Evolutionary conservation across 2,113 vertebrate genomes (phyloP).

Genomic region (Oreochromis aureus): DNA sequence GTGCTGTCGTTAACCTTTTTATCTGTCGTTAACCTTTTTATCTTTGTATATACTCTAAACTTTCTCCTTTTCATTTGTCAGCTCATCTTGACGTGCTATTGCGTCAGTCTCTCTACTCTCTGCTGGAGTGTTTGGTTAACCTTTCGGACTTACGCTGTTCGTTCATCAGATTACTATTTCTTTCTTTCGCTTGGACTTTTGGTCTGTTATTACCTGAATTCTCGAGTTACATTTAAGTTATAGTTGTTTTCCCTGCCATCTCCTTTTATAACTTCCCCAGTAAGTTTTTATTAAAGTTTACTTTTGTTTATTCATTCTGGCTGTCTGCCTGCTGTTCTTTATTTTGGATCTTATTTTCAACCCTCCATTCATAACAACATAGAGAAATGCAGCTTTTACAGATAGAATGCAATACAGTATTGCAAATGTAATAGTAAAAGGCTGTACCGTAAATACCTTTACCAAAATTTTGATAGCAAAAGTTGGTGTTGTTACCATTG

Average conservation of each 20-base stretch:
- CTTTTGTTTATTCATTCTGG: neutral
- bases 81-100: neutral
- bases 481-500: neutral
- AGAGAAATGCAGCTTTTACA: neutral
- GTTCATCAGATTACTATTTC: neutral
- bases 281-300: neutral
- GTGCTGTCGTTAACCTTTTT: neutral
- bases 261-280: neutral
- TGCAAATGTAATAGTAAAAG: neutral
- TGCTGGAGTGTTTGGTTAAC: neutral
- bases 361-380: neutral
- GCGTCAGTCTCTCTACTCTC: neutral
- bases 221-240: neutral
- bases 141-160: neutral
- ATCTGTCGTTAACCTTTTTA: neutral
- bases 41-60: neutral
- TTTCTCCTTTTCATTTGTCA: neutral
- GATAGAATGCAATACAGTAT: neutral
- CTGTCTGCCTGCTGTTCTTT: neutral
- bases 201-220: neutral
- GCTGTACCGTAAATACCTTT: neutral
- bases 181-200: neutral
- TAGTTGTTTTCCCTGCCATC: neutral
- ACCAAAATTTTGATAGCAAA: neutral
- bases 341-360: neutral